Evolutionary conservation across 2,113 vertebrate genomes (phyloP).

Genomic region (Oreochromis spilurus): DNA sequence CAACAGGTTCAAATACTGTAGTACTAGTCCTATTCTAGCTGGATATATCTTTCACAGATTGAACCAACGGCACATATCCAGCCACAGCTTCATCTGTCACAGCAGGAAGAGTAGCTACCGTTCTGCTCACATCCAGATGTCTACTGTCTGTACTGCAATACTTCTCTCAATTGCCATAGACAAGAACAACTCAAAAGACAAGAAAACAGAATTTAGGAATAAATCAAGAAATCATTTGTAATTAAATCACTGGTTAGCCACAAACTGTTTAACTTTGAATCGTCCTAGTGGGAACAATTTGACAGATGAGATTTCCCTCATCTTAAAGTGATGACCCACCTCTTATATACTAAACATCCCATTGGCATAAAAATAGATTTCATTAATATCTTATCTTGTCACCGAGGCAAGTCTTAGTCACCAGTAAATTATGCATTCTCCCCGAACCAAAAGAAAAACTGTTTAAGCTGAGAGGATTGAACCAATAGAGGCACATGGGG

Average conservation of each 20-base stretch:
- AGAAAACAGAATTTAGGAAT: neutral
- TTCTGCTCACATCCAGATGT: neutral
- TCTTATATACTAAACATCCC: neutral
- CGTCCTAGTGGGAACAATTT: neutral
- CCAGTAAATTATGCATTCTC: slow-evolving; percentile 45
- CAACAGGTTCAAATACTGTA: no score
- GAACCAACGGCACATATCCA: neutral
- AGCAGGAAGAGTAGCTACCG: neutral
- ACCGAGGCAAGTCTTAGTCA: slow-evolving; percentile 29
- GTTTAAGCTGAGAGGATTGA: slow-evolving; percentile 31
- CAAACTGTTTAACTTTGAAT: neutral
- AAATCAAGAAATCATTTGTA: neutral
- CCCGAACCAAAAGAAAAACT: slow-evolving; percentile 32
- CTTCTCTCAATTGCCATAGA: neutral
- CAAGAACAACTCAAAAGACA: neutral
- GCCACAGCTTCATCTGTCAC: neutral
- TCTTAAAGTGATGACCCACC: neutral
- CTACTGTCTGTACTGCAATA: neutral
- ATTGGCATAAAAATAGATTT: neutral
- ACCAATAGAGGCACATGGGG: neutral
- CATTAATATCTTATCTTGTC: slow-evolving; percentile 22
- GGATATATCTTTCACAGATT: no score
- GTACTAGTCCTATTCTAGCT: neutral
- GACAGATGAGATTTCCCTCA: neutral
- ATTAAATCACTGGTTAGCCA: neutral